Conservation (phyloP, 2,113 vertebrate species). For the Nycticorax nycticorax region DNA sequence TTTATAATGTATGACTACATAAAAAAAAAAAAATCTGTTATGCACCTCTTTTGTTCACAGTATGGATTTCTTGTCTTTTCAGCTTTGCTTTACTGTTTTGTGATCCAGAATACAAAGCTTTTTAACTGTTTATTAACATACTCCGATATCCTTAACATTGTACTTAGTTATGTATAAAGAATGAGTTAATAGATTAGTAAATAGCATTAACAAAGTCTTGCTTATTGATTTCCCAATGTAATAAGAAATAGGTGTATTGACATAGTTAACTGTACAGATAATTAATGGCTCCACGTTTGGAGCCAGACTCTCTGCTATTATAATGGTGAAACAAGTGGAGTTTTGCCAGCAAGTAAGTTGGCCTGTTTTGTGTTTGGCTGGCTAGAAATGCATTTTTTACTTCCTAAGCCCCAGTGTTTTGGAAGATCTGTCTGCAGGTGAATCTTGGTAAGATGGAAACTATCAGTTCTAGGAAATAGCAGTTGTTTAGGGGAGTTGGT, state of each 20-base stretch:
- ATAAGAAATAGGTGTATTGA: not conserved
- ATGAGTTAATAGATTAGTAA: not conserved
- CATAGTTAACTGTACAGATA: not conserved
- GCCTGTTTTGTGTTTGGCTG: constrained; percentile 7
- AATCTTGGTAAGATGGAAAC: constrained; percentile 3
- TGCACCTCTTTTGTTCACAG: not conserved
- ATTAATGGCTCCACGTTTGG: not conserved
- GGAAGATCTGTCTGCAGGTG: constrained; percentile 44
- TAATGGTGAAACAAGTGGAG: not conserved
- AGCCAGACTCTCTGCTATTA: not conserved
- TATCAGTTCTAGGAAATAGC: constrained; percentile 47
- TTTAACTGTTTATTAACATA: not conserved
- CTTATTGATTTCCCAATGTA: not conserved
- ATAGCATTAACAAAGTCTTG: not conserved
- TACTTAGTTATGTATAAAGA: not conserved
- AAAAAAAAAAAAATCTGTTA: not conserved
- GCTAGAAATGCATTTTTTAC: not conserved
- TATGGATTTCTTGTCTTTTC: constrained; percentile 16
- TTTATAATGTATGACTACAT: not conserved
- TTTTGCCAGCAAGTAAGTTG: constrained; percentile 13
- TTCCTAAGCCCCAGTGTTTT: not conserved
- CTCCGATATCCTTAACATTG: not conserved
- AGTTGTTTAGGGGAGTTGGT: constrained; percentile 48
- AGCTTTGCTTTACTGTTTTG: not conserved
- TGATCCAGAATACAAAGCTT: not conserved